These are phyloP conservation scores for Mus spretus DNA, from an alignment of 2,797 vertebrate genomes.

Conservation along the genomic window DNA sequence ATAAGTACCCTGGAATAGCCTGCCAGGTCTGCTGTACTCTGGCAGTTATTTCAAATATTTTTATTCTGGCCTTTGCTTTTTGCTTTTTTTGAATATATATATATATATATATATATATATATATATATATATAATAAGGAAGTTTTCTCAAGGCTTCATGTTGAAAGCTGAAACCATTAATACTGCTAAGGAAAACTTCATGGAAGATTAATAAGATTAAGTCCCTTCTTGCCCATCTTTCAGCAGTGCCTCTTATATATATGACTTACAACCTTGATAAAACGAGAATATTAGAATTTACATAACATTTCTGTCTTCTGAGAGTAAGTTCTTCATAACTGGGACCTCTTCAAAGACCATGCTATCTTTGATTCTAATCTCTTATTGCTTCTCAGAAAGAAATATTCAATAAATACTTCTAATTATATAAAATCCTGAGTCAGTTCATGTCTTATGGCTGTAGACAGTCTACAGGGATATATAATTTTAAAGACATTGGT, in stretches of 20 bases:
- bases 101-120: no score
- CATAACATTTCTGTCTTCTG: background rate
- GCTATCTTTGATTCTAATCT: conserved; percentile 1
- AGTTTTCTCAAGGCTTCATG: conserved; percentile 6
- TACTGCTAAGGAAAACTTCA: background rate
- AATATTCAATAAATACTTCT: conserved; percentile 37
- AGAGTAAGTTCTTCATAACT: background rate
- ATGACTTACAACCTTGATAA: conserved; percentile 8
- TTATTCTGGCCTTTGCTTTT: background rate
- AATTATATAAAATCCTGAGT: conserved; percentile 42
- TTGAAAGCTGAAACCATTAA: conserved; percentile 34
- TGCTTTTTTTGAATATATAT: background rate
- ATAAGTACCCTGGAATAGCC: background rate
- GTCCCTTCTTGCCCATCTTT: background rate
- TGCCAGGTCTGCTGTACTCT: background rate
- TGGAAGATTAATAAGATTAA: conserved; percentile 4
- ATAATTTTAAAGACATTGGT: background rate
- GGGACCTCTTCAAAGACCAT: background rate
- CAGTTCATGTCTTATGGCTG: background rate
- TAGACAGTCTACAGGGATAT: background rate
- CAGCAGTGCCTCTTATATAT: background rate
- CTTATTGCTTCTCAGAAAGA: background rate
- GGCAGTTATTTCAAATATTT: background rate
- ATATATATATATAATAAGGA: background rate
- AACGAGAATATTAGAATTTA: conserved; percentile 35